Conservation (phyloP, 2,797 vertebrate species). For the Alectoris magna region DNA sequence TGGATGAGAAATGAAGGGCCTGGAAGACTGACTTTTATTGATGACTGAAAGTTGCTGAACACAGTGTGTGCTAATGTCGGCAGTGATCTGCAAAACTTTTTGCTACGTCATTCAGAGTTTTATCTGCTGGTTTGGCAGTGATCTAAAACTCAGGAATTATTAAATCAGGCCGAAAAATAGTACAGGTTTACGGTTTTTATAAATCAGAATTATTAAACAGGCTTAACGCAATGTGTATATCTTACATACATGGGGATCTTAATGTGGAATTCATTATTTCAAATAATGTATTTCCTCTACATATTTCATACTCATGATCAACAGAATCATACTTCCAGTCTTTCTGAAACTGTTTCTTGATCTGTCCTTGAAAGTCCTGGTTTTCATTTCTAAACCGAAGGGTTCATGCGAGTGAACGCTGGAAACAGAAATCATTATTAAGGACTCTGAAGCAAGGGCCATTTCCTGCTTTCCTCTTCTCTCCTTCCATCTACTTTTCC, state of each 20-base stretch:
- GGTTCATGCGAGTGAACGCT: constrained; percentile 14
- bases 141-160: constrained; percentile 73
- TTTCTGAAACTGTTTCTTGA: constrained; percentile 19
- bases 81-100: constrained; percentile 47
- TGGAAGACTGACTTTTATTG: constrained; percentile 90
- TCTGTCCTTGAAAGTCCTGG: constrained; percentile 1
- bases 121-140: constrained; percentile 63
- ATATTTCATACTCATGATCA: constrained; percentile 51
- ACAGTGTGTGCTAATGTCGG: not conserved
- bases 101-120: constrained; percentile 68
- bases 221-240: constrained; percentile 67
- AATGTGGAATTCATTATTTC: constrained; percentile 63
- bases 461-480: not conserved
- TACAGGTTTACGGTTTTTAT: constrained; percentile 75
- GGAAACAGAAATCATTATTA: not conserved
- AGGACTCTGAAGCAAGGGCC: not conserved
- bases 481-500: not conserved
- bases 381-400: not conserved
- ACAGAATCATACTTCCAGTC: not conserved
- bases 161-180: constrained; percentile 71
- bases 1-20: constrained; percentile 99
- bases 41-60: constrained; percentile 83
- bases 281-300: constrained; percentile 54
- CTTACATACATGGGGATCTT: constrained; percentile 66
- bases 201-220: constrained; percentile 67